These are phyloP conservation scores for Eulemur mongoz DNA, from an alignment of 2,797 vertebrate species.

Conservation along the genomic window DNA sequence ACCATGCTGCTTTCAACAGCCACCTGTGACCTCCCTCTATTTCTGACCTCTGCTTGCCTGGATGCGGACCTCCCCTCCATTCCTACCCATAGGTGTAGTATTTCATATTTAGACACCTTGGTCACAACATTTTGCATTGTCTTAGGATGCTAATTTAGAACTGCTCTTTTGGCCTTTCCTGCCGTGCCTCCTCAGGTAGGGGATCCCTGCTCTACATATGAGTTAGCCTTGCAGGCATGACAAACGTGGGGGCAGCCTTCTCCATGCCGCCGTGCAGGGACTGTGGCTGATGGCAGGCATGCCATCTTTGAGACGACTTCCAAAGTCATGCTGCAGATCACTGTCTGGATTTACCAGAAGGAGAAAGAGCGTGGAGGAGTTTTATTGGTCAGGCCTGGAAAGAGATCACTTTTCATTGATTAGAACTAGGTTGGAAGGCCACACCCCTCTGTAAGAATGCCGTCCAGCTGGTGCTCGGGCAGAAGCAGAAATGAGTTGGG, in stretches of 20 bases:
- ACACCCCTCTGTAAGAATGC: not conserved
- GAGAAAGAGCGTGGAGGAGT: not conserved
- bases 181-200: not conserved
- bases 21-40: not conserved
- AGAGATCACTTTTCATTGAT: not conserved
- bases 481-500: not conserved
- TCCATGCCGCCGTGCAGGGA: not conserved
- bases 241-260: not conserved
- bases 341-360: not conserved
- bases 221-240: not conserved
- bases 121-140: not conserved
- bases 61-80: not conserved
- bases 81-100: accelerated
- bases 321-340: not conserved
- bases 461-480: not conserved
- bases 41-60: not conserved
- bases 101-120: not conserved
- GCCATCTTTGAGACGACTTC: not conserved
- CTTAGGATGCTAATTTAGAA: not conserved
- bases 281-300: not conserved
- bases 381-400: not conserved
- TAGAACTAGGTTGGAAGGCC: not conserved
- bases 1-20: accelerated
- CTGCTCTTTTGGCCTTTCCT: not conserved
- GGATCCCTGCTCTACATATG: not conserved